A percentile compares a stretch with the other conserved stretches of the same genome.
Conservation (phyloP, 2,113 vertebrate species). For the Anas platyrhynchos region DNA sequence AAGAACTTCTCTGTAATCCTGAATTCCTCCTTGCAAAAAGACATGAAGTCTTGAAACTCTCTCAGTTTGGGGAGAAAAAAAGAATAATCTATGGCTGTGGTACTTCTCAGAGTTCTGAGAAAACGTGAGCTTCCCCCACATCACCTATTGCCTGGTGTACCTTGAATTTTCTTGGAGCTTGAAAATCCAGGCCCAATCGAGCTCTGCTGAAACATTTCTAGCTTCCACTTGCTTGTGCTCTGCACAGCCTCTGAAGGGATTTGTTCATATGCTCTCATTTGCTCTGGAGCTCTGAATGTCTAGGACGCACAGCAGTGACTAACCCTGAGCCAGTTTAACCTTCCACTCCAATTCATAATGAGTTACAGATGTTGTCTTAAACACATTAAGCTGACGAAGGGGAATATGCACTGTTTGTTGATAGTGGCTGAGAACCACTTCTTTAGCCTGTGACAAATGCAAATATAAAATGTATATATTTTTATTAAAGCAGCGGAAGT, state of each 20-base stretch:
- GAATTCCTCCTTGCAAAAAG: neutral
- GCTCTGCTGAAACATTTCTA: neutral
- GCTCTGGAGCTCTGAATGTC: conserved; percentile 2
- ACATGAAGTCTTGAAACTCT: neutral
- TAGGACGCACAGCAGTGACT: neutral
- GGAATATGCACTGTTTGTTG: conserved; percentile 3
- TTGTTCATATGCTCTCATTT: neutral
- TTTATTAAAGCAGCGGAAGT: neutral
- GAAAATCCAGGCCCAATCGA: neutral
- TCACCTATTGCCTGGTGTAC: neutral
- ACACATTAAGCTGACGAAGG: neutral
- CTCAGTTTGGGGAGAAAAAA: neutral
- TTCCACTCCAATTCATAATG: neutral
- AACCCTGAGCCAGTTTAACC: neutral
- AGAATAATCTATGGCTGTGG: neutral
- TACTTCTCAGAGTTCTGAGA: neutral
- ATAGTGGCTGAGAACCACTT: conserved; percentile 6
- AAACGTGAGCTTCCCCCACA: neutral
- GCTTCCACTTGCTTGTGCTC: neutral
- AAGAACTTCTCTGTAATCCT: neutral
- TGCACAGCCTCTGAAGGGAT: neutral
- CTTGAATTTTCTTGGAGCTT: neutral
- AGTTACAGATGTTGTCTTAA: neutral
- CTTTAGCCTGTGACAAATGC: neutral
- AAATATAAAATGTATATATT: neutral